Evolutionary conservation across 1,140 invertebrate genomes (phyloP).

Genomic region (Campoletis sonorensis): DNA sequence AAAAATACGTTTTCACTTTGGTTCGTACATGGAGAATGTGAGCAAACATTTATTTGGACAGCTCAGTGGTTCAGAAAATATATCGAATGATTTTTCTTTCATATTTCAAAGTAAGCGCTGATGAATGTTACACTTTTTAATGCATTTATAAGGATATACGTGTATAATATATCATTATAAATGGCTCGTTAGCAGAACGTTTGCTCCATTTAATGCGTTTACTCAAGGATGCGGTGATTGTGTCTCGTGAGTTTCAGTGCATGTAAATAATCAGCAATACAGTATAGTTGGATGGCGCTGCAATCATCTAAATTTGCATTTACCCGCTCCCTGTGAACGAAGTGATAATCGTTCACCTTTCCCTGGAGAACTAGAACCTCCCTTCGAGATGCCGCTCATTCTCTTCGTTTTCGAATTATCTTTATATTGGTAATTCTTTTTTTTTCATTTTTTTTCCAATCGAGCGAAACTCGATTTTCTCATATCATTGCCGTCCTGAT

Average conservation of each 20-base stretch:
- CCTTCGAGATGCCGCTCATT: neutral
- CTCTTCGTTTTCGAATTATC: too few relatives aligned
- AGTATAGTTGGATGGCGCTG: neutral
- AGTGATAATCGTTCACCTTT: neutral
- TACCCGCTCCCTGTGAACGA: neutral
- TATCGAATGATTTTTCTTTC: neutral
- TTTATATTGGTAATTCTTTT: neutral
- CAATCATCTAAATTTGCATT: neutral
- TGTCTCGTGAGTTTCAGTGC: neutral
- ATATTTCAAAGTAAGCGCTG: neutral
- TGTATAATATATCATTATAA: neutral
- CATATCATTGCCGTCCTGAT: too few relatives aligned
- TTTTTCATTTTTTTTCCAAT: too few relatives aligned
- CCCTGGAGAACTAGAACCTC: neutral
- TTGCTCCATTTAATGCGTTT: neutral
- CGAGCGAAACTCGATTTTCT: too few relatives aligned
- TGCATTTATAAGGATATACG: neutral
- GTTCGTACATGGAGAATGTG: neutral
- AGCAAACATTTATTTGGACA: neutral
- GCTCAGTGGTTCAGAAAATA: neutral
- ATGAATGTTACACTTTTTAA: neutral
- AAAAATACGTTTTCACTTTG: neutral
- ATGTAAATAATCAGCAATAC: neutral
- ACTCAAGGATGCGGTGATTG: neutral
- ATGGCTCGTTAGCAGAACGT: neutral